Evolutionary conservation across 1,140 invertebrate genomes (phyloP).

Genomic region (Drosophila yakuba): DNA sequence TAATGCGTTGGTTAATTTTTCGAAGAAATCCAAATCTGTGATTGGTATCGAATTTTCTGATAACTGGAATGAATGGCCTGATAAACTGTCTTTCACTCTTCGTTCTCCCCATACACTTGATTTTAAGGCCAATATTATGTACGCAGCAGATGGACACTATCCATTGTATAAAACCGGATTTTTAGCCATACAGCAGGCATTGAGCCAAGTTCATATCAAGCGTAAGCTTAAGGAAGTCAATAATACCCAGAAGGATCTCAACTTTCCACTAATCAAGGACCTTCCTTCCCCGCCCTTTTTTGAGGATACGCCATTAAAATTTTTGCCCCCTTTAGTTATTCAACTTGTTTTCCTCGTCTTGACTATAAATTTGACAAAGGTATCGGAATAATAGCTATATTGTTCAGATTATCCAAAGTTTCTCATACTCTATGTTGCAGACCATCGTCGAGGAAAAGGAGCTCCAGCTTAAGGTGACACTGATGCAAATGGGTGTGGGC

Average conservation of each 20-base stretch:
- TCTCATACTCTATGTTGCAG: constrained; percentile 17
- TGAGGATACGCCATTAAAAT: not conserved
- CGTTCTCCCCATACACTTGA: not conserved
- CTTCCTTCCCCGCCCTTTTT: not conserved
- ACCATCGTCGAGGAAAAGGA: constrained; percentile 87
- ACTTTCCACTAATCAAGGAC: not conserved
- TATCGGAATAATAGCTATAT: not conserved
- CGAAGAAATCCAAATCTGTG: not conserved
- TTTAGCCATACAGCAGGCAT: not conserved
- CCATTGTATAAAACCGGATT: not conserved
- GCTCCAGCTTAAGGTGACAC: constrained; percentile 89
- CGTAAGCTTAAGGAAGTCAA: not conserved
- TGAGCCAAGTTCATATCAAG: not conserved
- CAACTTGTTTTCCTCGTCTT: not conserved
- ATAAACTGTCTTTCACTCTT: not conserved
- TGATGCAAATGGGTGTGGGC: constrained; percentile 93
- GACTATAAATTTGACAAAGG: not conserved
- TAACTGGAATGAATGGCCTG: constrained; percentile 3
- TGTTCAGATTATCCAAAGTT: not conserved
- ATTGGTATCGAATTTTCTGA: constrained; percentile 19
- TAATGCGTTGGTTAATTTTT: not conserved
- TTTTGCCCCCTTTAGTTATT: not conserved
- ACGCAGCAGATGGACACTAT: not conserved
- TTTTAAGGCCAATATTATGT: not conserved
- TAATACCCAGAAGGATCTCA: not conserved